Conservation (phyloP, 2,113 vertebrate species). For the Ifrita kowaldi region DNA sequence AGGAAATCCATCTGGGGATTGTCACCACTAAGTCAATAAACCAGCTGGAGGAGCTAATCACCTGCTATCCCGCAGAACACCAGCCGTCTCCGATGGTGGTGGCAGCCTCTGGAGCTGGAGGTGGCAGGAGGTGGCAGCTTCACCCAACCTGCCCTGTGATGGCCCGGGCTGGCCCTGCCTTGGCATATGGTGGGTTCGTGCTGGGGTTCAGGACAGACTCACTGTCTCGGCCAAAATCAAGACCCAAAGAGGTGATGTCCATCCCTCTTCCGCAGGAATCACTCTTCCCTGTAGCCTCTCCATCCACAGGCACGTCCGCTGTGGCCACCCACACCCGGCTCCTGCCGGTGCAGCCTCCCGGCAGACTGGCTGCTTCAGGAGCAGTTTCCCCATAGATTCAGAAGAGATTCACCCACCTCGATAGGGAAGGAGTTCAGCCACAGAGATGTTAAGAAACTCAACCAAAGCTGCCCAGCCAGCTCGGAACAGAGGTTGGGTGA, state of each 20-base stretch:
- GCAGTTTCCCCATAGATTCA: background rate
- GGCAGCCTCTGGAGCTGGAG: background rate
- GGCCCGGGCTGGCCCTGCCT: background rate
- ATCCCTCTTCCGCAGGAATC: background rate
- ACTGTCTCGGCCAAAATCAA: background rate
- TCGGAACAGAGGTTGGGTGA: background rate
- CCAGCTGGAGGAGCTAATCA: background rate
- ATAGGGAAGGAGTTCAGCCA: background rate
- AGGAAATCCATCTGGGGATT: background rate
- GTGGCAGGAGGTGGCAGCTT: background rate
- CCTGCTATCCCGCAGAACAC: background rate
- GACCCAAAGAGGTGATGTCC: background rate
- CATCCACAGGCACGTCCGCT: background rate
- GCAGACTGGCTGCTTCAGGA: background rate
- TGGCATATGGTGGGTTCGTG: rapidly evolving
- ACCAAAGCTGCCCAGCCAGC: background rate
- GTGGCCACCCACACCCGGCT: background rate
- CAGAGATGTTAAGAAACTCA: background rate
- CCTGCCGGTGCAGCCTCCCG: rapidly evolving
- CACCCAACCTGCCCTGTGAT: background rate
- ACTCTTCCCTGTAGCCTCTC: background rate
- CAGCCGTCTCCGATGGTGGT: rapidly evolving
- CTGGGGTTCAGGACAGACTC: background rate
- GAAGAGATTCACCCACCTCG: background rate
- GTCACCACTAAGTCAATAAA: background rate